Base-by-base conservation (phyloP, 2,888 invertebrate genomes). In the Drosophila histrio region DNA sequence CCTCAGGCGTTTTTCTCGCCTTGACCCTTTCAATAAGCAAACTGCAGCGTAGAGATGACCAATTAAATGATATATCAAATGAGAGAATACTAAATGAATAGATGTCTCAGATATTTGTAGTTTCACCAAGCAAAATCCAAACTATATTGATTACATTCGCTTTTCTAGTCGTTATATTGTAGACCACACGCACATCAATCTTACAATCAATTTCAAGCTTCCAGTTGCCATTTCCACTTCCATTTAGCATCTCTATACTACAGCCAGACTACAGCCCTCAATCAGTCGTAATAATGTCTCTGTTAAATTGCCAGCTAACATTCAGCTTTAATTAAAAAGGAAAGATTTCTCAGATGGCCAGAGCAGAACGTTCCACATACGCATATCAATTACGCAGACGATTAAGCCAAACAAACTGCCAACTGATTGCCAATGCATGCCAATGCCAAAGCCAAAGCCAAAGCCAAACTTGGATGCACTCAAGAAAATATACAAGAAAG, bases 361-460 rank as follows among this genome's bases (percentile, higher is more conserved):
- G 41, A 41, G 7, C 4, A n/a, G 26, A 19, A 17, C 32, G 39
- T 30, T 19, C n/a, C 53, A 73, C 63, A 62, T 44, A 66, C 64
- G 79, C 78, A 80, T 84, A 83, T 88, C 83, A 83, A 87, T 83
- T 83, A 84, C 81, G 72, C 64, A 71, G 78, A 44, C 88, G 87
- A 87, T 84, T 84, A 80, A 88, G 87, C 81, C 87, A 87, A 88
- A 84, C 87, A 81, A 84, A 84, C 88, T 88, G 75, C 76, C 87
- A 83, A 84, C 84, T 86, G 88, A 84, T 84, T 86, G 88, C 57
- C 84, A 68, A 77, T 72, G 88, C 65, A 79, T 85, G 87, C 78
- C 74, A 66, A 57, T 79, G 67, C 54, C 71, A 63, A 62, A 64
- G 66, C 46, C 67, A 60, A 71, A 49, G 44, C 43, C n/a, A 22